These are phyloP conservation scores for Tipula confusa DNA, from an alignment of 2,888 invertebrate genomes.

Conservation along the genomic window DNA sequence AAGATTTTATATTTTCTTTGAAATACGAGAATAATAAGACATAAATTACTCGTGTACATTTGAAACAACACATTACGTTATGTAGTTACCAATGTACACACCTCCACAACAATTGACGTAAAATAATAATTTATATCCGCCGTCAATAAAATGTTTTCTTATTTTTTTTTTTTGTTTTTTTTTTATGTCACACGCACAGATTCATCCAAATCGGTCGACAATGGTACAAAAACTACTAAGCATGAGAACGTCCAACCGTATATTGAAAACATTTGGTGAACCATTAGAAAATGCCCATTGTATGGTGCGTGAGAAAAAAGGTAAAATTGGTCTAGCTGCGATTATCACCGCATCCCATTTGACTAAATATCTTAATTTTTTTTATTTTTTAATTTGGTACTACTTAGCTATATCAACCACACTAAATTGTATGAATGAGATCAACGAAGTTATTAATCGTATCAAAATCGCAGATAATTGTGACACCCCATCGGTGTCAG, in stretches of 20 bases:
- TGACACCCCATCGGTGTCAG: neutral
- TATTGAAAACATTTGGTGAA: conserved; percentile 33
- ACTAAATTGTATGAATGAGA: neutral
- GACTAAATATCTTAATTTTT: neutral
- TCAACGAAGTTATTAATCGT: neutral
- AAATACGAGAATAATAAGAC: neutral
- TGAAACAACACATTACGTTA: neutral
- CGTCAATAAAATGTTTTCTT: neutral
- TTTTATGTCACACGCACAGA: too few species aligned
- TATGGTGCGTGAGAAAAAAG: neutral
- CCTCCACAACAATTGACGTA: neutral
- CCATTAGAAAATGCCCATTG: conserved; percentile 27
- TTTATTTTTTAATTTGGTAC: too few species aligned
- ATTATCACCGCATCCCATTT: neutral
- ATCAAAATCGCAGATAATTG: conserved; percentile 14
- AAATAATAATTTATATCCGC: neutral
- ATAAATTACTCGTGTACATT: neutral
- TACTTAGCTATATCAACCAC: neutral
- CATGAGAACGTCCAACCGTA: conserved; percentile 34
- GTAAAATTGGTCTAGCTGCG: neutral
- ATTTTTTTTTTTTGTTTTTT: neutral
- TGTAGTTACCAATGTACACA: too few species aligned
- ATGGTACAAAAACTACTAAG: conserved; percentile 33
- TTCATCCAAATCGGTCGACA: conserved; percentile 34
- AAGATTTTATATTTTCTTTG: neutral